Conservation (phyloP, 2,797 vertebrate species). For the Rhynchonycteris naso region DNA sequence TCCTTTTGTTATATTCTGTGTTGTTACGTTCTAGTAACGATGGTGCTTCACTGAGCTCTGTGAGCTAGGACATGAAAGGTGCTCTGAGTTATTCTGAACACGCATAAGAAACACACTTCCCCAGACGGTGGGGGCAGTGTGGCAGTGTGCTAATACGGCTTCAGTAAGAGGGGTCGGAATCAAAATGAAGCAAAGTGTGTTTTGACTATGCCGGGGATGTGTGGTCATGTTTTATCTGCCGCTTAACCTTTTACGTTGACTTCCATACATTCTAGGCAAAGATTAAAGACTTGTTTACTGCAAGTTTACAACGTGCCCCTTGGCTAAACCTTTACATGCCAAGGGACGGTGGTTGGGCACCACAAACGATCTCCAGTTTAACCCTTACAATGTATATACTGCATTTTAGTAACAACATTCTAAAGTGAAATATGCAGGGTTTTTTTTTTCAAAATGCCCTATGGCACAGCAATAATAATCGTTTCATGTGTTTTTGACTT, state of each 20-base stretch:
- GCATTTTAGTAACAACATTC: not conserved
- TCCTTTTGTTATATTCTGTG: not conserved
- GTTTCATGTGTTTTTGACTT: conserved; percentile 80
- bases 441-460: conserved; percentile 54
- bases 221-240: not conserved
- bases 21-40: not conserved
- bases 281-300: conserved; percentile 13
- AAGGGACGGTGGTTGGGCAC: not conserved
- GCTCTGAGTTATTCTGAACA: not conserved
- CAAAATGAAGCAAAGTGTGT: not conserved
- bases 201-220: not conserved
- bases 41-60: not conserved
- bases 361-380: not conserved
- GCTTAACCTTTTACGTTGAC: not conserved
- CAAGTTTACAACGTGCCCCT: not conserved
- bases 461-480: conserved; percentile 17
- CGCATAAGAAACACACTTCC: not conserved
- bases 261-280: not conserved
- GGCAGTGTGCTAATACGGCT: not conserved
- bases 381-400: not conserved
- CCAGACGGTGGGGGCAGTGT: not conserved
- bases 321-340: conserved; percentile 44
- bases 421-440: conserved; percentile 37
- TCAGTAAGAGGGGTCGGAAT: not conserved
- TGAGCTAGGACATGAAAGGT: not conserved